Evolutionary conservation across 2,113 vertebrate genomes (phyloP), one percentile per base, ranked within the genome.

Genomic region (Lichenostomus cassidix): DNA sequence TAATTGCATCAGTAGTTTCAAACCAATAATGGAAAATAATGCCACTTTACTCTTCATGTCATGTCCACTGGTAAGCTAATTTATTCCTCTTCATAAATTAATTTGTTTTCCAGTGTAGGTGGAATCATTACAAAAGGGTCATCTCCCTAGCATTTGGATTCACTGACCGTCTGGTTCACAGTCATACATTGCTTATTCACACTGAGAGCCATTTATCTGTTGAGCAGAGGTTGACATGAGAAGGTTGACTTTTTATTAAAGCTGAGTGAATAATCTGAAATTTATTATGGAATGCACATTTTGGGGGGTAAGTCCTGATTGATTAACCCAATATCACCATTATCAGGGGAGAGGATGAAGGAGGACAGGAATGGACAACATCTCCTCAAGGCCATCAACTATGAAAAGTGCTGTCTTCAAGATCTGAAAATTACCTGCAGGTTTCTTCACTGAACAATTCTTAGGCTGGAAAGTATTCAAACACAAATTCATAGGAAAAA

Each of bases 1-100:
- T 92, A 92, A 91, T 92, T 93, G 35, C 42, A 85, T 73, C 59
- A 29, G 63, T 83, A 82, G 46, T 91, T 95, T 92, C 55, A 84
- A 83, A 87, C 1, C 3, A 64, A 62, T 55, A 94, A 83, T 65
- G n/a, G 47, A 69, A 83, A 58, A 79, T 63, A 92, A 53, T 11
- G 5, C 7, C 63, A 28, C 37, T 94, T 87, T 87, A 65, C n/a
- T 75, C 73, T 71, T 67, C 0, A 0, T 58, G 56, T 11, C 46
- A 52, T 81, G 63, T 87, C 65, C 33, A 52, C 41, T 67, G 25
- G 68, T 94, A 60, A 65, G 37, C 31, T 79, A 74, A 88, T 90
- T 92, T 89, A 60, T 92, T 91, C 74, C 44, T 55, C 83, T 77
- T 39, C 47, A 81, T 46, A 85, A 95, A 85, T 80, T 89, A 87